These are phyloP conservation scores for Heterohyrax brucei DNA, from an alignment of 2,797 vertebrate species.

Conservation along the genomic window DNA sequence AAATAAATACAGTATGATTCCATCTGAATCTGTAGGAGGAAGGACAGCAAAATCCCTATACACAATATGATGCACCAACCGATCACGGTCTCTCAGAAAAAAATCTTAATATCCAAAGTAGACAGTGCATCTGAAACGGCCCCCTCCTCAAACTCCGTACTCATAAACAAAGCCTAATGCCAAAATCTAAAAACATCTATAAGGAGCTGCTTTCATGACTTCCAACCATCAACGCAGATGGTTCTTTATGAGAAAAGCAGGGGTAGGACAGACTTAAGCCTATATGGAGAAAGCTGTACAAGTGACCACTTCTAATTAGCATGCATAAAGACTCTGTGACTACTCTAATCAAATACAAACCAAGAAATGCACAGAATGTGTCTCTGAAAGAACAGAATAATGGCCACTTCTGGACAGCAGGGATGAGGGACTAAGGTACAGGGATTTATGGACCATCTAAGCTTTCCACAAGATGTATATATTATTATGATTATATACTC, in stretches of 20 bases:
- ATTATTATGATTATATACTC: constrained; percentile 10
- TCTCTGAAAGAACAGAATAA: constrained; percentile 35
- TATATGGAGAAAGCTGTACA: background rate
- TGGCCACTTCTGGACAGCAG: background rate
- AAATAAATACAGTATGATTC: background rate
- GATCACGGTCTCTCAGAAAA: background rate
- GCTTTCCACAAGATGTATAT: background rate
- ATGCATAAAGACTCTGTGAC: background rate
- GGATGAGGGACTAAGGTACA: background rate
- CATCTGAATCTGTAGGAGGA: background rate
- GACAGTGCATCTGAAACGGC: background rate
- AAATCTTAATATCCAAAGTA: background rate
- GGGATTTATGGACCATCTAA: background rate
- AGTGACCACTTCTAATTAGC: background rate
- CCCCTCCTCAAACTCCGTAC: background rate
- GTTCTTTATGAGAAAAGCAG: background rate
- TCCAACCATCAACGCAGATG: background rate
- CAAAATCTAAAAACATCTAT: background rate
- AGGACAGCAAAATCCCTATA: background rate
- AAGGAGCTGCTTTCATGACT: background rate
- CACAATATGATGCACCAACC: background rate
- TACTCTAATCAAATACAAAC: background rate
- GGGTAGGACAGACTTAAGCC: background rate
- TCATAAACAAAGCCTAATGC: background rate
- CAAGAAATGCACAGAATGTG: background rate